Evolutionary conservation across 2,113 vertebrate species (phyloP), one percentile per base, ranked within the genome.

Genomic region (Phrynosoma platyrhinos): DNA sequence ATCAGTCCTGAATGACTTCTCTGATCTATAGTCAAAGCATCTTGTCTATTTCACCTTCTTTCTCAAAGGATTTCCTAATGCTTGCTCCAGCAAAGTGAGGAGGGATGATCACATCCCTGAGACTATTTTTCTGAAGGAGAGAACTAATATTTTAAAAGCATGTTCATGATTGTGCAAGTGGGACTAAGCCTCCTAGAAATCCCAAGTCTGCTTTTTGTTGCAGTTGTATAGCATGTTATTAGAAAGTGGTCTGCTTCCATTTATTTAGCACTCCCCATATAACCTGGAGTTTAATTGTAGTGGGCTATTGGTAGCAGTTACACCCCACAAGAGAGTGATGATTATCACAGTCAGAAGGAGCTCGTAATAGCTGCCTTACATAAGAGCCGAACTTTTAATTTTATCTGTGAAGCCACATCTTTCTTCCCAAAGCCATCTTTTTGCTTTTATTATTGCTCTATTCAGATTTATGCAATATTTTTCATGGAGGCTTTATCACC

Each of bases 231-330:
- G 16, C 23, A 40, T 72, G 5, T 0, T 92, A 84, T 89, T 30
- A 72, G 20, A 91, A 64, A 27, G 20, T 2, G 82, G 1, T 0
- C 20, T 82, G 1, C 3, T 90, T 90, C 10, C 69, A 0, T 27
- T 58, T 81, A 82, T 91, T 62, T 84, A 88, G 1, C 42, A 23
- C 79, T 92, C 20, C 5, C 3, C 30, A 88, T 83, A 62, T 10
- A 85, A 53, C 87, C 89, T 10, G 23, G 18, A 9, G 83, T 82
- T 92, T 86, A 87, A 88, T 90, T 93, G 10, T 64, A 58, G 72
- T 9, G 7, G 64, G 9, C 3, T 64, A 90, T 27, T 5, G 88
- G 36, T 42, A 83, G 23, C 68, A 36, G 25, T 89, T 88, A 8
- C 55, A 72, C 79, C 47, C 62, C n/a, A 1, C 9, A 4, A 72